These are phyloP conservation scores for Pachycephala philippinensis DNA, from an alignment of 2,113 vertebrate species.

Conservation along the genomic window DNA sequence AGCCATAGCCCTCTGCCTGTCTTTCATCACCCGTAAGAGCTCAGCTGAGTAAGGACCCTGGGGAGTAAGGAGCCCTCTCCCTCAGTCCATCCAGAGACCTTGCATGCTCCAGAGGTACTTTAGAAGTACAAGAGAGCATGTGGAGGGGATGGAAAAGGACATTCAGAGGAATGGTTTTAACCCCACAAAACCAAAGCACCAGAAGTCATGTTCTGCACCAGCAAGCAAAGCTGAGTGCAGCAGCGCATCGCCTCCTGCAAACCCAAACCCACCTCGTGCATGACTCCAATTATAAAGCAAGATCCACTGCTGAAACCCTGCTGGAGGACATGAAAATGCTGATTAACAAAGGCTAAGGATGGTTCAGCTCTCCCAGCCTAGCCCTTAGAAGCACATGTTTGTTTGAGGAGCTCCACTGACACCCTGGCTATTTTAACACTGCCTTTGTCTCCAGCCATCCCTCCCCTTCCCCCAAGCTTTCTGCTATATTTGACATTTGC, in stretches of 20 bases:
- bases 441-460: background rate
- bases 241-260: background rate
- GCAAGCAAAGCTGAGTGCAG: background rate
- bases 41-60: background rate
- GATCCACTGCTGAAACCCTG: background rate
- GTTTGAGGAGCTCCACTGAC: background rate
- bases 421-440: background rate
- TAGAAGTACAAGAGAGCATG: background rate
- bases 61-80: background rate
- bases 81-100: background rate
- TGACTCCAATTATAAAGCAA: background rate
- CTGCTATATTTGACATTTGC: slow-evolving; percentile 37
- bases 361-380: background rate
- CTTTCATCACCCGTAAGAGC: background rate
- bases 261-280: background rate
- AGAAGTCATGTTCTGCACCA: background rate
- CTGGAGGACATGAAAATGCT: background rate
- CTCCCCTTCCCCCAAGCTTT: slow-evolving; percentile 10
- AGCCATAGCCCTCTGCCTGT: background rate
- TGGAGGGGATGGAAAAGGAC: background rate
- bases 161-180: background rate
- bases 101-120: background rate
- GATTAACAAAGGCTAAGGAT: background rate
- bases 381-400: background rate
- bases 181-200: background rate